Percentiles rank a stretch among this genome's conserved stretches.
These are phyloP conservation scores for Aphodius granarius DNA, from an alignment of 2,888 invertebrate genomes.

Conservation along the genomic window DNA sequence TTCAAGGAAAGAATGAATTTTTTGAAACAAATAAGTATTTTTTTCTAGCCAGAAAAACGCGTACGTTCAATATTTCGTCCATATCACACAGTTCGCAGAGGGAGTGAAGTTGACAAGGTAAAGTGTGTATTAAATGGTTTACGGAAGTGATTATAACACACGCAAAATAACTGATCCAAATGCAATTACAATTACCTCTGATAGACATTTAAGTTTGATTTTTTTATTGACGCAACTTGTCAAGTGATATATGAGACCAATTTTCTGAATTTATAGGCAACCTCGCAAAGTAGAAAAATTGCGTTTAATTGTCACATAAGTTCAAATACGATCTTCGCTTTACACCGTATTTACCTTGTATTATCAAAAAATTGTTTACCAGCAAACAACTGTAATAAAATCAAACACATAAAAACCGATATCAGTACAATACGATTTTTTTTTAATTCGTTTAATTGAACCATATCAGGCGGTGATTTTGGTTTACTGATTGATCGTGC, in stretches of 20 bases:
- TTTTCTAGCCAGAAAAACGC: too few relatives aligned
- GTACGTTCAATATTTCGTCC: too few relatives aligned
- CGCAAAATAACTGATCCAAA: background rate
- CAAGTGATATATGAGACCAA: background rate
- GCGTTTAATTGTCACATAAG: background rate
- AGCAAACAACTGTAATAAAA: too few relatives aligned
- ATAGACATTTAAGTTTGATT: background rate
- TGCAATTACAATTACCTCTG: background rate
- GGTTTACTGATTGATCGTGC: background rate
- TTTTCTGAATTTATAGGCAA: background rate
- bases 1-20: too few relatives aligned
- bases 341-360: too few relatives aligned
- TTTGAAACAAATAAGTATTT: too few relatives aligned
- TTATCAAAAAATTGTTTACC: too few relatives aligned
- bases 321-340: background rate
- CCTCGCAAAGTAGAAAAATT: background rate
- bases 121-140: background rate
- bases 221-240: background rate
- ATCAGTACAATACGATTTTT: background rate
- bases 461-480: background rate
- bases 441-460: background rate
- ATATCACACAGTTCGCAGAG: too few relatives aligned
- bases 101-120: background rate
- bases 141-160: background rate
- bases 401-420: background rate